phyloP scores from a whole-genome alignment of 2,888 invertebrate genomes.

The Tipula unca region DNA sequence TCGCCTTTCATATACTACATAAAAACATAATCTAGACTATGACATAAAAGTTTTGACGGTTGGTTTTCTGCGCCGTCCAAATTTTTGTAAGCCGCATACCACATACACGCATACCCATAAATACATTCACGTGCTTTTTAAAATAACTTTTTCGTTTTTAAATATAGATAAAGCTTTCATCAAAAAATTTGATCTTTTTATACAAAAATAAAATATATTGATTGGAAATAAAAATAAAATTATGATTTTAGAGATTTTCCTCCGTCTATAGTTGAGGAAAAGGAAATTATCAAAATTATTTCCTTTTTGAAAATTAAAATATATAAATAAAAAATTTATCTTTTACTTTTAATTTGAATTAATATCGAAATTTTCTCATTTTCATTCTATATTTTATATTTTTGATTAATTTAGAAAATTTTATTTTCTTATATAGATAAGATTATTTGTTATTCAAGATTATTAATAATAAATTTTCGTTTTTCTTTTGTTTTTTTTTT shows the following conservation, averaged over 20 bases:
- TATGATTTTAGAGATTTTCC: neutral
- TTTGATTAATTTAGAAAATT: neutral
- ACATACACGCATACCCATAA: neutral
- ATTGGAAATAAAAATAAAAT: neutral
- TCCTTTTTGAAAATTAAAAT: neutral
- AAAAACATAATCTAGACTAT: neutral
- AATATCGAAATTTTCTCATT: conserved; percentile 16
- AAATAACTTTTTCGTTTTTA: neutral
- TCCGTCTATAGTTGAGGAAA: neutral
- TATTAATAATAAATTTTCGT: neutral
- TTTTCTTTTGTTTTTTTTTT: neutral
- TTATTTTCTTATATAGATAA: conserved; percentile 16
- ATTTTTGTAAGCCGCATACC: neutral
- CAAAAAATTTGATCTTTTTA: neutral
- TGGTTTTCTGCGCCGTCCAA: neutral
- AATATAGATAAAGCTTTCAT: conserved; percentile 1
- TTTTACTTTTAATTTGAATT: neutral
- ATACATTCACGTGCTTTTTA: neutral
- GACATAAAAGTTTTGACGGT: neutral
- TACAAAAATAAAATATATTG: neutral
- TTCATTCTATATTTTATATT: conserved; percentile 16
- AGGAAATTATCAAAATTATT: neutral
- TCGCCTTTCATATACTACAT: neutral
- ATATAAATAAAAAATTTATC: conserved; percentile 17
- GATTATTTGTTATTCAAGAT: neutral